Base-by-base conservation (phyloP, 1,140 invertebrate genomes). In the Euwallacea fornicatus region DNA sequence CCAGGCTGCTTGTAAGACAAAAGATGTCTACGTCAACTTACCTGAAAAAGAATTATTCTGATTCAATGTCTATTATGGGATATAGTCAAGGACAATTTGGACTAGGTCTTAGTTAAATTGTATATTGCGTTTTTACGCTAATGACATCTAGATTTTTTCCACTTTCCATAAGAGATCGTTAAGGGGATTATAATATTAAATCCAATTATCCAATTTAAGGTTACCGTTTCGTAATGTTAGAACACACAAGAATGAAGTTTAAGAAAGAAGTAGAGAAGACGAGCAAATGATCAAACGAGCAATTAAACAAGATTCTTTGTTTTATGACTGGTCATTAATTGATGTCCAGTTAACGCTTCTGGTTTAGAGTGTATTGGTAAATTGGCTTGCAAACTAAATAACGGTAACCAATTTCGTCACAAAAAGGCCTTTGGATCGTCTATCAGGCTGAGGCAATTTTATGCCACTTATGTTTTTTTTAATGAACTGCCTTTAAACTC, bases 391-490 rank as follows among this genome's bases (percentile, higher is more conserved):
- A 69, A 69, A 69, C 54, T 69, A 69, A 69, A 55, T 55, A 61
- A 69, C 67, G 60, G 67, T 47, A 68, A 68, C 66, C 58, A 42
- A 59, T 69, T 69, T 62, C 46, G 59, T 62, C 41, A 69, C 59
- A 69, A 62, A 69, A 62, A 69, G 56, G n/a, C 59, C 46, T 33
- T 69, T 69, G 59, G 33, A 44, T 62, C 67, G 67, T 62, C 41
- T 43, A 69, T 69, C 67, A 69, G 59, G 15, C 67, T 69, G 11
- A 69, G 59, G 67, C 46, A 69, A 69, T 69, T 69, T 69, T 69
- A 69, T 69, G 67, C 67, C 67, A 62, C 59, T 69, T 69, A 69
- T 46, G 46, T 69, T 69, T 69, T 69, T n/a, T 69, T 69, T 62
- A 62, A 61, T 41, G 67, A 69, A 69, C 67, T 69, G 59, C 43